These are phyloP conservation scores for Steinernema hermaphroditum DNA, from an alignment of 2,888 invertebrate genomes.

Conservation along the genomic window DNA sequence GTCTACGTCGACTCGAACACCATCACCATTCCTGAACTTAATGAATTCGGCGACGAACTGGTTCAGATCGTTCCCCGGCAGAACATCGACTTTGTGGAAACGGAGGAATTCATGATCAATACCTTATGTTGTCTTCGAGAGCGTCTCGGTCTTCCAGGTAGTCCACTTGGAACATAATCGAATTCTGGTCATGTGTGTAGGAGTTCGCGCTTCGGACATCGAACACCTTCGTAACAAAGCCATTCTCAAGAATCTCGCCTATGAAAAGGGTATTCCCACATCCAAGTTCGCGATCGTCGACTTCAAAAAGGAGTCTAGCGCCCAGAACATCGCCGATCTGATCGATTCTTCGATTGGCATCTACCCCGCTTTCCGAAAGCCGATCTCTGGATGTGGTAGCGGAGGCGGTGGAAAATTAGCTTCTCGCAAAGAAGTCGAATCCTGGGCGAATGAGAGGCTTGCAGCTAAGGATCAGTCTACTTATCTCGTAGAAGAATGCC, in stretches of 20 bases:
- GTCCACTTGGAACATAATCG: background rate
- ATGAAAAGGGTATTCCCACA: slow-evolving; percentile 34
- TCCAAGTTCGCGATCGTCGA: slow-evolving; percentile 36
- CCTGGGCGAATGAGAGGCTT: slow-evolving; percentile 35
- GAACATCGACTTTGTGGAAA: slow-evolving; percentile 39
- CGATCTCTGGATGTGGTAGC: slow-evolving; percentile 35
- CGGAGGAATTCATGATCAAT: slow-evolving; percentile 39
- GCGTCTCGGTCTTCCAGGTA: slow-evolving; percentile 38
- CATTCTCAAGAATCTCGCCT: slow-evolving; percentile 32
- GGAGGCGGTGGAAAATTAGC: slow-evolving; percentile 39
- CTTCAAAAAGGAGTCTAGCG: slow-evolving; percentile 1
- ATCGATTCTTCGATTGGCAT: slow-evolving; percentile 31
- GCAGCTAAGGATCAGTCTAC: background rate
- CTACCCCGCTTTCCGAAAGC: slow-evolving; percentile 41
- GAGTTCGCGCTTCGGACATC: slow-evolving; percentile 32
- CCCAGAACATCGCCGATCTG: slow-evolving; percentile 2
- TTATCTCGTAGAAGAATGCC: slow-evolving; percentile 38
- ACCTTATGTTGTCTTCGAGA: slow-evolving; percentile 35
- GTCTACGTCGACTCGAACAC: slow-evolving; percentile 35
- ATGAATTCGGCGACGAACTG: slow-evolving; percentile 33
- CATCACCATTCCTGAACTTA: slow-evolving; percentile 33
- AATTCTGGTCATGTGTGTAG: slow-evolving; percentile 29
- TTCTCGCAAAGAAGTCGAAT: background rate
- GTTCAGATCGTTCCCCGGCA: slow-evolving; percentile 27
- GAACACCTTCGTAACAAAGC: slow-evolving; percentile 39